A percentile compares a stretch with the other conserved stretches of the same genome.
These are phyloP conservation scores for Hypothenemus hampei DNA, from an alignment of 1,140 invertebrate genomes.

Conservation along the genomic window DNA sequence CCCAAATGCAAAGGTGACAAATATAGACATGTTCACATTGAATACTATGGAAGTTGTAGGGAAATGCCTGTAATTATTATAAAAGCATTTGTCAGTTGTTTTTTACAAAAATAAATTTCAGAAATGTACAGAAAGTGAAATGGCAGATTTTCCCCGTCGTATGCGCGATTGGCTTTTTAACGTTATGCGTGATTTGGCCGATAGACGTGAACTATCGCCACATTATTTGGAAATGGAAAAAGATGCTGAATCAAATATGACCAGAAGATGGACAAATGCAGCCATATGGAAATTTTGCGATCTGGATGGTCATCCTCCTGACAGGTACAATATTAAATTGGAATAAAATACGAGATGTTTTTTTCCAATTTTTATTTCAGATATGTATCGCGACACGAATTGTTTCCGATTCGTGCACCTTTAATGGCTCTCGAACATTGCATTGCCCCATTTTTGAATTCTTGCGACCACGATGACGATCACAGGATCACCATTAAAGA, in stretches of 20 bases:
- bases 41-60: conserved; percentile 83
- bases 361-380: conserved; percentile 39
- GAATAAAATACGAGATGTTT: neutral
- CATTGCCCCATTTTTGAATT: conserved; percentile 91
- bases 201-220: conserved; percentile 77
- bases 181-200: conserved; percentile 90
- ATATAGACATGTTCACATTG: conserved; percentile 85
- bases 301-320: conserved; percentile 81
- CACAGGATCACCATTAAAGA: conserved; percentile 84
- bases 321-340: conserved; percentile 52
- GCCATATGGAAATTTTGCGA: conserved; percentile 98
- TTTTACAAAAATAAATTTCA: conserved; percentile 3
- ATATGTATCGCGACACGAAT: conserved; percentile 84
- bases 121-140: conserved; percentile 76
- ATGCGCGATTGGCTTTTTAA: conserved; percentile 97
- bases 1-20: conserved; percentile 67
- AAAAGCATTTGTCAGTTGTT: neutral
- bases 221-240: conserved; percentile 81
- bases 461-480: conserved; percentile 80
- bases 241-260: conserved; percentile 81
- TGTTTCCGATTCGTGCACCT: conserved; percentile 90
- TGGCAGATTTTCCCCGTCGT: conserved; percentile 84
- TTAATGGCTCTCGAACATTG: conserved; percentile 90
- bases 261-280: conserved; percentile 80
- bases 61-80: conserved; percentile 62